phyloP scores from a whole-genome alignment of 2,888 invertebrate species.

The Aleiodes leptofemur region DNA sequence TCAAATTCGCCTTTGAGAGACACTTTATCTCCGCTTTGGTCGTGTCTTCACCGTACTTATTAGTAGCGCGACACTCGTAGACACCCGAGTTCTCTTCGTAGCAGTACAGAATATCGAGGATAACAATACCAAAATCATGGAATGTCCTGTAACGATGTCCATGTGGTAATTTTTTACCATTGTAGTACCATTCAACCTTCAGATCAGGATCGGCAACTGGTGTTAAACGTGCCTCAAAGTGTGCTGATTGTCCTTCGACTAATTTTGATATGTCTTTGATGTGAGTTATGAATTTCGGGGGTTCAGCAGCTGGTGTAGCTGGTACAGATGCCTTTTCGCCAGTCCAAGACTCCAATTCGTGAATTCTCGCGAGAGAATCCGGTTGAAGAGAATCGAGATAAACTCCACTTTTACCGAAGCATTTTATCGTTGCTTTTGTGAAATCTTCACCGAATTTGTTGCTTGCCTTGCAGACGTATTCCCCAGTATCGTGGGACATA shows the following conservation, averaged over 20 bases:
- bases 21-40: constrained; percentile 92
- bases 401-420: constrained; percentile 90
- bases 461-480: constrained; percentile 93
- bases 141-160: constrained; percentile 98
- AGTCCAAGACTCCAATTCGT: constrained; percentile 86
- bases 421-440: constrained; percentile 89
- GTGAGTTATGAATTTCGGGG: constrained; percentile 93
- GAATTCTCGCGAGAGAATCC: constrained; percentile 90
- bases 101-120: constrained; percentile 95
- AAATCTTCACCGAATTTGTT: constrained; percentile 94
- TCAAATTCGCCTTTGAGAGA: constrained; percentile 91
- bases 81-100: constrained; percentile 97
- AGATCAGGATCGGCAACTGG: constrained; percentile 97
- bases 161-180: constrained; percentile 92
- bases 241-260: constrained; percentile 96
- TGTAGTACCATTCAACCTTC: constrained; percentile 96
- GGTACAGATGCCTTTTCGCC: constrained; percentile 82
- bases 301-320: constrained; percentile 83
- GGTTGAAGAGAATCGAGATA: constrained; percentile 94
- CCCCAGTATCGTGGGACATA: constrained; percentile 94
- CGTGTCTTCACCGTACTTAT: constrained; percentile 91
- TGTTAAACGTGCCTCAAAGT: constrained; percentile 93
- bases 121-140: constrained; percentile 98
- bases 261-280: constrained; percentile 89
- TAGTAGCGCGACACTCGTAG: constrained; percentile 94